Percentiles rank a stretch among this genome's conserved stretches.
These are phyloP conservation scores for Saccostrea glomerata DNA, from an alignment of 1,140 invertebrate genomes.

Conservation along the genomic window DNA sequence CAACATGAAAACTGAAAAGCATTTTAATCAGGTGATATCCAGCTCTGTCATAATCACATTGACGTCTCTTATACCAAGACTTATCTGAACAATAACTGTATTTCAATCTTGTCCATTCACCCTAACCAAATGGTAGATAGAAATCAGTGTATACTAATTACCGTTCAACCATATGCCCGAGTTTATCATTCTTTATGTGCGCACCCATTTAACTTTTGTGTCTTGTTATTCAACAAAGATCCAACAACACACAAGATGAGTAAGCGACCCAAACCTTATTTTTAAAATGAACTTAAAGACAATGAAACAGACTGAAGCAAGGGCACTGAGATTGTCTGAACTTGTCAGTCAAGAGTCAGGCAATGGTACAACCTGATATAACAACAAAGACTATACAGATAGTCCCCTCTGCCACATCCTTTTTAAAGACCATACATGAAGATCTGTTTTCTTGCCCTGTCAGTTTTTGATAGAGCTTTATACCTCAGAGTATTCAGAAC, in stretches of 20 bases:
- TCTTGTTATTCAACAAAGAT: conserved; percentile 7
- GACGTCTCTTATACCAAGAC: neutral
- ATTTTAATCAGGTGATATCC: neutral
- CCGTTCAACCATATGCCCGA: neutral
- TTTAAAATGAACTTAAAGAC: neutral
- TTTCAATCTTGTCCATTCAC: neutral
- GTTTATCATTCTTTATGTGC: conserved; percentile 15
- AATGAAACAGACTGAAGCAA: neutral
- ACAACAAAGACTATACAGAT: conserved; percentile 14
- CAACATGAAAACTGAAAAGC: neutral
- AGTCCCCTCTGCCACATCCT: conserved; percentile 5
- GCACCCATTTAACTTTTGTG: conserved; percentile 30
- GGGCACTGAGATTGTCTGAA: neutral
- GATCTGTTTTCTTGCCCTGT: conserved; percentile 13
- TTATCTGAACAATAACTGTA: neutral
- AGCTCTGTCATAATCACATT: neutral
- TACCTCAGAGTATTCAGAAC: neutral
- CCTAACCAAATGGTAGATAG: conserved; percentile 5
- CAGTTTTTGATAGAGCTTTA: neutral
- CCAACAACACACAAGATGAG: neutral
- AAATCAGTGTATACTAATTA: conserved; percentile 13
- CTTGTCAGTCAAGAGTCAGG: conserved; percentile 9
- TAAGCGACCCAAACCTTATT: neutral
- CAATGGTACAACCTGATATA: neutral
- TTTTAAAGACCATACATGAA: neutral